Conservation (phyloP, 2,888 invertebrate species). For the Himalopsyche japonica region DNA sequence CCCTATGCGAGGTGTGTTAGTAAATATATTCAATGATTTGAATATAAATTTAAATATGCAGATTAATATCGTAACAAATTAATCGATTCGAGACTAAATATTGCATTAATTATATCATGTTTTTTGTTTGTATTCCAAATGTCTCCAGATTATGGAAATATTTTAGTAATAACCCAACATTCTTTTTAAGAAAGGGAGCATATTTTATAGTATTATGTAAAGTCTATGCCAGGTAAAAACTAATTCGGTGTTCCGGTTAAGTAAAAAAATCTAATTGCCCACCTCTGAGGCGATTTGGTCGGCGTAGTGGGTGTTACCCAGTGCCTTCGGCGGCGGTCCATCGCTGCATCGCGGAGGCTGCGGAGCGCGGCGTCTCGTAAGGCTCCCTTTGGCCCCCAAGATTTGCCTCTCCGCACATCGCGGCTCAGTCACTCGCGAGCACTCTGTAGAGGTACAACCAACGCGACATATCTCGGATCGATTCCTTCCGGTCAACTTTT, state of each 20-base stretch:
- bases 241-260: not conserved
- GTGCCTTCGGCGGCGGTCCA: not conserved
- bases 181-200: too few species aligned
- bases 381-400: conserved; percentile 3
- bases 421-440: conserved; percentile 16
- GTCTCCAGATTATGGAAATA: too few species aligned
- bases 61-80: too few species aligned
- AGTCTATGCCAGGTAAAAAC: not conserved
- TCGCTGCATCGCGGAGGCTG: not conserved
- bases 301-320: not conserved
- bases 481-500: not conserved
- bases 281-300: not conserved
- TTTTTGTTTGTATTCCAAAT: too few species aligned
- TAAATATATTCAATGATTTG: too few species aligned
- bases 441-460: conserved; percentile 11
- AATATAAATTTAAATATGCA: too few species aligned
- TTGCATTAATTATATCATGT: too few species aligned
- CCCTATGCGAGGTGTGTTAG: too few species aligned
- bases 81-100: too few species aligned
- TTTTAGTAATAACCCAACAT: too few species aligned
- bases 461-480: not conserved
- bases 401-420: not conserved
- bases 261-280: not conserved
- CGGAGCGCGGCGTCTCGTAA: not conserved
- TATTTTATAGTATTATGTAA: too few species aligned